Percentiles rank a stretch among this genome's conserved stretches.
These are phyloP conservation scores for Girardinus metallicus DNA, from an alignment of 2,797 vertebrate genomes.

Conservation along the genomic window DNA sequence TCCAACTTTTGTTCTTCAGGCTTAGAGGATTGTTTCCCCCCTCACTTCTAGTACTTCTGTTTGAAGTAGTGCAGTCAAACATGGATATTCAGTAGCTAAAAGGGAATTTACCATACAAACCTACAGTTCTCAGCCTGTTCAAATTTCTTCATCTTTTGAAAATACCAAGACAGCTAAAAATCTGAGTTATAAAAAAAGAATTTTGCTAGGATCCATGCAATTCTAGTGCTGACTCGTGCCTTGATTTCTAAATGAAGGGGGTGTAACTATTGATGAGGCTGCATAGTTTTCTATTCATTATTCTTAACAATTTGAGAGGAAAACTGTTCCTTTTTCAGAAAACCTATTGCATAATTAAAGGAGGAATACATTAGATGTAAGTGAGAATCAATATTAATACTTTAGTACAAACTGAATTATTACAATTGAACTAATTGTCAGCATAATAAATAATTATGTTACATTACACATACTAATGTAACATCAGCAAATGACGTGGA, in stretches of 20 bases:
- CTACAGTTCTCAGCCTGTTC: neutral
- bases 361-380: neutral
- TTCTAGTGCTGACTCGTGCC: neutral
- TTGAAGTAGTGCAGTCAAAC: constrained; percentile 2
- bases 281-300: neutral
- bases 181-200: neutral
- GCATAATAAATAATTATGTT: neutral
- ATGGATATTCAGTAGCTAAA: neutral
- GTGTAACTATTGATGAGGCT: neutral
- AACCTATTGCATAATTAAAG: neutral
- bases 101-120: neutral
- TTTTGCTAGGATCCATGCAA: neutral
- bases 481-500: neutral
- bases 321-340: neutral
- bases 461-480: neutral
- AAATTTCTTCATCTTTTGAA: neutral
- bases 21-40: neutral
- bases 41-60: neutral
- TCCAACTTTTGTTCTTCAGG: constrained; percentile 30
- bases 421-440: neutral
- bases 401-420: neutral
- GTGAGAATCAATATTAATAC: neutral
- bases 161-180: neutral
- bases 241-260: neutral
- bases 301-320: neutral